A percentile compares a stretch with the other conserved stretches of the same genome.
Evolutionary conservation across 2,113 vertebrate species (phyloP).

Genomic region (Anguilla japonica): DNA sequence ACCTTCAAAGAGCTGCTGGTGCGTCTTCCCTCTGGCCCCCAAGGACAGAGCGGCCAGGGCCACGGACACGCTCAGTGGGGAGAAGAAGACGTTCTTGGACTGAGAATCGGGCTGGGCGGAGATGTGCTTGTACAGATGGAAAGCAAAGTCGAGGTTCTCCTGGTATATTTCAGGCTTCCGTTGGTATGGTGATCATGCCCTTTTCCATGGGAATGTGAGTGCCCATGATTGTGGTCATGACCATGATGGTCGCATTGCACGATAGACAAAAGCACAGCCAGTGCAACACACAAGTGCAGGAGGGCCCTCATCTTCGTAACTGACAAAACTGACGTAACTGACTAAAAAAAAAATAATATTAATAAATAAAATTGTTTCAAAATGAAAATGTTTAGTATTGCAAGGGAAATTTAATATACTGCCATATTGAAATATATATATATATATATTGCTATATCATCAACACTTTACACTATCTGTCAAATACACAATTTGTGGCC

Average conservation of each 20-base stretch:
- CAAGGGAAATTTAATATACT: no score
- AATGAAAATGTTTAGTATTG: no score
- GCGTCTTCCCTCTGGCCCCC: slow-evolving; percentile 63
- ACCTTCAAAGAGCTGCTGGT: slow-evolving; percentile 63
- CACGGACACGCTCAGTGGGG: slow-evolving; percentile 69
- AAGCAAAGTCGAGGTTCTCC: slow-evolving; percentile 67
- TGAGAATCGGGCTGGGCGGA: slow-evolving; percentile 39
- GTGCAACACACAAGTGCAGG: neutral
- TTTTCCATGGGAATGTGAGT: neutral
- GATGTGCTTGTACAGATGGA: slow-evolving; percentile 67
- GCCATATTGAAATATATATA: no score
- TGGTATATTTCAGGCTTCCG: slow-evolving; percentile 41
- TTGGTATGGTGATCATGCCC: slow-evolving; percentile 1
- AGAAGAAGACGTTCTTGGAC: slow-evolving; percentile 77
- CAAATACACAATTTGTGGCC: no score
- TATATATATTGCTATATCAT: no score
- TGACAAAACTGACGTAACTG: slow-evolving; percentile 13
- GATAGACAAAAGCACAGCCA: neutral
- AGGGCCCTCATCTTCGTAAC: neutral
- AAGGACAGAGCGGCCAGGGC: slow-evolving; percentile 70
- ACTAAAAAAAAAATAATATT: neutral
- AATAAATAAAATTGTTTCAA: no score
- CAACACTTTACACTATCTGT: no score
- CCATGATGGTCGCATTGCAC: neutral
- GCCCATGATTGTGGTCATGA: neutral